Conservation (phyloP, 2,888 invertebrate genomes). For the Alentia gelatinosa region DNA sequence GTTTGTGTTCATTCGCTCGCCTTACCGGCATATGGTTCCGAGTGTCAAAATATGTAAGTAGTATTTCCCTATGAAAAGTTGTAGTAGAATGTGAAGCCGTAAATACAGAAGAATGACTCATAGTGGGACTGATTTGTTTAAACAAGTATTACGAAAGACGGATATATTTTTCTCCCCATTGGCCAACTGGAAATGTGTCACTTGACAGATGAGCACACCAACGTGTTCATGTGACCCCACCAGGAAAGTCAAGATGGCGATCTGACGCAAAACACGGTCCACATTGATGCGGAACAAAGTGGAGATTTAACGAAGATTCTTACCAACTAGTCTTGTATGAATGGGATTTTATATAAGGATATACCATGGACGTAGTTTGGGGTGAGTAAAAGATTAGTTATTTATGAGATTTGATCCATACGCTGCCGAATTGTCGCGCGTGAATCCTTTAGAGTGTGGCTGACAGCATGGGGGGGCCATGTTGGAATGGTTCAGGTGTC, state of each 20-base stretch:
- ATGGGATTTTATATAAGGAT: neutral
- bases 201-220: conserved; percentile 30
- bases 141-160: neutral
- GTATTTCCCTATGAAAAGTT: conserved; percentile 9
- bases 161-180: neutral
- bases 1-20: conserved; percentile 25
- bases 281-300: neutral
- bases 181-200: conserved; percentile 22
- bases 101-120: neutral
- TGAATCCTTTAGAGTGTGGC: neutral
- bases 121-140: neutral
- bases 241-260: conserved; percentile 45
- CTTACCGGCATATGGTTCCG: conserved; percentile 49
- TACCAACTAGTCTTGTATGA: neutral
- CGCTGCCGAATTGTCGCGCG: neutral
- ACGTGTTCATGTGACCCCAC: conserved; percentile 43
- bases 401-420: neutral
- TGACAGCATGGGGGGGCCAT: conserved; percentile 30
- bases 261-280: conserved; percentile 3
- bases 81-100: neutral
- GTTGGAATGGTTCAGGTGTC: neutral
- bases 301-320: neutral
- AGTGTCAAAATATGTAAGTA: conserved; percentile 51
- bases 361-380: neutral
- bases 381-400: neutral